Evolutionary conservation across 2,797 vertebrate genomes (phyloP).

Genomic region (Pangasius macronema): DNA sequence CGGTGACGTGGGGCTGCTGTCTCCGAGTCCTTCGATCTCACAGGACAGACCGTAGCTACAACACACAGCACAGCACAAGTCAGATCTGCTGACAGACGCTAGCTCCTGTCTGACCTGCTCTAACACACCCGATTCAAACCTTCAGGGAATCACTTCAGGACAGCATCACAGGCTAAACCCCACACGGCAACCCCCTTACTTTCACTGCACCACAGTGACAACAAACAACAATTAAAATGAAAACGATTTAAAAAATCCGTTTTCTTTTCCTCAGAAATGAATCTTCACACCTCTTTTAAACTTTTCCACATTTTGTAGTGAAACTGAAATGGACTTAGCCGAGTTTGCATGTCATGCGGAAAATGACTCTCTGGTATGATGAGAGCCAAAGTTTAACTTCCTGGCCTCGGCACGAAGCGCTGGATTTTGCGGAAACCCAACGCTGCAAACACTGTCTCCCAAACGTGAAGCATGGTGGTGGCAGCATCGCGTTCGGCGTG

Average conservation of each 20-base stretch:
- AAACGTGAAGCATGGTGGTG: neutral
- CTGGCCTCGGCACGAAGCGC: neutral
- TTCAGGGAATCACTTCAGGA: neutral
- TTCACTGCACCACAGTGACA: neutral
- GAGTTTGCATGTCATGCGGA: too few relatives aligned
- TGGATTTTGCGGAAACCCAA: neutral
- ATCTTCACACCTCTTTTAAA: neutral
- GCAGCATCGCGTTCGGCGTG: conserved; percentile 14
- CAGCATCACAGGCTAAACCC: neutral
- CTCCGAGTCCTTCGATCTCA: conserved; percentile 84
- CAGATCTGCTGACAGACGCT: neutral
- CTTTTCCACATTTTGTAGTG: neutral
- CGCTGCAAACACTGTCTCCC: neutral
- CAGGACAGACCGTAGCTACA: conserved; percentile 86
- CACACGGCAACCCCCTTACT: neutral
- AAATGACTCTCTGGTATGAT: neutral
- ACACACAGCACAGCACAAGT: conserved; percentile 22
- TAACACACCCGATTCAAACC: neutral
- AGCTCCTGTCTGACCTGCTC: neutral
- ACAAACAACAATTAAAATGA: neutral
- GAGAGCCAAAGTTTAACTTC: neutral
- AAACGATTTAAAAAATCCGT: neutral
- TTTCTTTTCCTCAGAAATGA: neutral
- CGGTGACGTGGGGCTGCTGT: conserved; percentile 82
- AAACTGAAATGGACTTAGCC: neutral